Evolutionary conservation across 2,888 invertebrate genomes (phyloP), one percentile per base, ranked within the genome.

Genomic region (Dolichomitus sp.): DNA sequence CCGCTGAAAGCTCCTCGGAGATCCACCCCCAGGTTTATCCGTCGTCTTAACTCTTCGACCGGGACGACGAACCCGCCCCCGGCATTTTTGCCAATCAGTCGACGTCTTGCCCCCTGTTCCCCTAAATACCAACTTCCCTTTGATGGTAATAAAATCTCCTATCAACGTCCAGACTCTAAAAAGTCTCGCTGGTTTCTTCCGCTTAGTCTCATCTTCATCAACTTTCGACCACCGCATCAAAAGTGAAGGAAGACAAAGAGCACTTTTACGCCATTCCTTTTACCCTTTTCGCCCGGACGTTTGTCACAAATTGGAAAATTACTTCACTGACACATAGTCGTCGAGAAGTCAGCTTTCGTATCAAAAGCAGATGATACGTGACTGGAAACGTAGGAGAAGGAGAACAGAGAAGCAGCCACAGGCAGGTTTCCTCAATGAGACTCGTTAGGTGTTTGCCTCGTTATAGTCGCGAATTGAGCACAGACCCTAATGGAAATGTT

Each of bases 11-110:
- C 78, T 80, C 76, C 73, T 61, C 84, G 78, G 82, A 76, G 65
- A 74, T 68, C 72, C 59, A 52, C 59, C 77, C 68, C 59, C 79
- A 63, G 57, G 73, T 81, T 77, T 61, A 76, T 75, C 75, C 79
- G 80, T 69, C 66, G 75, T 66, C 77, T 57, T 19, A 27, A 73
- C 76, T 73, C 42, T 66, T 70, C 57, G 68, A 69, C 37, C 80
- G 63, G 27, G 37, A 57, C 65, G 74, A 45, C 33, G 69, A 30
- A 66, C 54, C 19, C 61, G 80, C 80, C 76, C 50, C 42, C 11
- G 77, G 83, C 83, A 59, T 80, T 77, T 75, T 82, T 73, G 84
- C 83, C 86, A 86, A 86, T 86, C 86, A 86, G 81, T 78, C 76
- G 66, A 75, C 63, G 50, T 70, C 57, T 54, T 59, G 72, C 54